phyloP scores from a whole-genome alignment of 2,888 invertebrate genomes.

The Chymomyza amoena region DNA sequence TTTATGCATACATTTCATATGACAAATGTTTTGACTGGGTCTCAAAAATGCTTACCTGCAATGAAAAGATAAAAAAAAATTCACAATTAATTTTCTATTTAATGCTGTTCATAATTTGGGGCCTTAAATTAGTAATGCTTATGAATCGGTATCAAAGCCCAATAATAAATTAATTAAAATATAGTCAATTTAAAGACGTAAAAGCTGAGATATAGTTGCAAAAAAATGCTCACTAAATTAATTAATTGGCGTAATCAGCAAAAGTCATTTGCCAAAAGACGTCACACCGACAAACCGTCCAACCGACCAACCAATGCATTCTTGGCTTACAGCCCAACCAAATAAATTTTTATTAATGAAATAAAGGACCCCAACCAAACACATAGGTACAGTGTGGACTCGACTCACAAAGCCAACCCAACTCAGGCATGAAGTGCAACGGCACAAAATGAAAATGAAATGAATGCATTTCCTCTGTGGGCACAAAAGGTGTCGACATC shows the following conservation, averaged over 20 bases:
- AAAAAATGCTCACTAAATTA: conserved; percentile 25
- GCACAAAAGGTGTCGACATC: background rate
- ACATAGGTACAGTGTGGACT: background rate
- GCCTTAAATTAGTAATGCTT: background rate
- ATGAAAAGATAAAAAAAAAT: conserved; percentile 53
- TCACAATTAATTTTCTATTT: conserved; percentile 36
- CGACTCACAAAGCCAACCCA: conserved; percentile 9
- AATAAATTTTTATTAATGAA: conserved; percentile 47
- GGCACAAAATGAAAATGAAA: conserved; percentile 9
- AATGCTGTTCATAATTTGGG: background rate
- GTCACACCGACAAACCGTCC: conserved; percentile 45
- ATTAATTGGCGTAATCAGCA: conserved; percentile 62
- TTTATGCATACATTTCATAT: background rate
- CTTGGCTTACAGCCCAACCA: conserved; percentile 22
- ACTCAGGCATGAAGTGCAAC: conserved; percentile 6
- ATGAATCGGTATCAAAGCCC: background rate
- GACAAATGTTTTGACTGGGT: background rate
- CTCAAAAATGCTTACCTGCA: conserved; percentile 57
- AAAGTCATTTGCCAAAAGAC: conserved; percentile 43
- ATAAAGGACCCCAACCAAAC: conserved; percentile 11
- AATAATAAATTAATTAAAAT: conserved; percentile 1
- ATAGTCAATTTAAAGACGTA: conserved; percentile 40
- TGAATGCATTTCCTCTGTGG: conserved; percentile 12
- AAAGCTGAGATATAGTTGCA: conserved; percentile 22
- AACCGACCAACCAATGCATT: conserved; percentile 34